Conservation (phyloP, 1,140 invertebrate species). For the Cecropterus lyciades region DNA sequence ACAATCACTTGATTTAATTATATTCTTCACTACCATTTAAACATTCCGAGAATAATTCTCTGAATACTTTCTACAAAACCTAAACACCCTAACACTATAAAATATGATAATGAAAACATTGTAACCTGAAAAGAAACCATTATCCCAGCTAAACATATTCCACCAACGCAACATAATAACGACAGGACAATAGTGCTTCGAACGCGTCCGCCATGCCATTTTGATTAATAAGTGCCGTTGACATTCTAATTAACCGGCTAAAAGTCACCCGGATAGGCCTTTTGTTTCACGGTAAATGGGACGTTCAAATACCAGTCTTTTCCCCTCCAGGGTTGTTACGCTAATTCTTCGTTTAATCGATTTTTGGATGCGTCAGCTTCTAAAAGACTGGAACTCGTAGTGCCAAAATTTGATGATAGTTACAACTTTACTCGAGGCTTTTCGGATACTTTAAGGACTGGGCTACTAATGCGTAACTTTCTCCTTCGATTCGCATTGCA, state of each 20-base stretch:
- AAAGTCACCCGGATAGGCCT: slow-evolving; percentile 64
- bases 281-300: slow-evolving; percentile 61
- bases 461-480: too few species aligned
- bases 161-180: slow-evolving; percentile 24
- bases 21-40: too few species aligned
- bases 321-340: not conserved
- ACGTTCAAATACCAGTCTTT: slow-evolving; percentile 53
- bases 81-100: too few species aligned
- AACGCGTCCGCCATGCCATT: slow-evolving; percentile 48
- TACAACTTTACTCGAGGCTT: too few species aligned
- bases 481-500: too few species aligned
- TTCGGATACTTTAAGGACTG: too few species aligned
- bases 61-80: too few species aligned
- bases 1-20: too few species aligned
- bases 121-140: slow-evolving; percentile 4
- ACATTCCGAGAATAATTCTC: too few species aligned
- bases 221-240: slow-evolving; percentile 78
- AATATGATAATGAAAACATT: not conserved
- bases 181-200: slow-evolving; percentile 34
- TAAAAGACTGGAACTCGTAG: too few species aligned
- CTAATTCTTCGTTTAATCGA: slow-evolving; percentile 9
- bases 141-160: slow-evolving; percentile 22
- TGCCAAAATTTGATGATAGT: too few species aligned
- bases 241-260: slow-evolving; percentile 78
- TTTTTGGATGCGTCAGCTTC: slow-evolving; percentile 17